Evolutionary conservation across 2,888 invertebrate genomes (phyloP), one percentile per base, ranked within the genome.

Genomic region (Tuberolachnus salignus): DNA sequence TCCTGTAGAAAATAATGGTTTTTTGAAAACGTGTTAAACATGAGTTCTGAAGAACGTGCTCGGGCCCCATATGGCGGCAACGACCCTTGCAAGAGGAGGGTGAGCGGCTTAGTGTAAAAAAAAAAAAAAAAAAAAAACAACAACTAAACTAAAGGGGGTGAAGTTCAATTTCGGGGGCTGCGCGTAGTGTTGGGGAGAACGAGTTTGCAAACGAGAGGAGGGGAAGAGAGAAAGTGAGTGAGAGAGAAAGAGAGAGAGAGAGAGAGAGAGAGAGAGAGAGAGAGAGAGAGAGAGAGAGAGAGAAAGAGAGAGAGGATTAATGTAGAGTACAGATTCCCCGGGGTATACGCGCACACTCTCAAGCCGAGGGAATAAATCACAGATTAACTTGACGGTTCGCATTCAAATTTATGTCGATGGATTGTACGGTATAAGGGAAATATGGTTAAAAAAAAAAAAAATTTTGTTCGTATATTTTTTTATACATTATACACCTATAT

Each of bases 301-400:
- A n/a, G 21, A 19, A 14, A 3, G 49, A 26, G 73, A 51, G 55
- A 49, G 78, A 67, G 78, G 78, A 78, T 78, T 78, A 78, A 78
- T 78, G 78, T 55, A 64, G 55, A 66, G 75, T 57, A 64, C 75
- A 51, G 51, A 78, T 59, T 69, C 78, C 78, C 78, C 49, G 42
- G 78, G 69, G 78, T 44, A 51, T 57, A 69, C 42, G 34, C 59
- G 23, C 57, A 59, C 53, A n/a, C 59, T 59, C 69, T 59, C 75
- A 19, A 34, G 75, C 34, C 57, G 16, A 57, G 78, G 49, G 59
- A 69, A 78, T 78, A 78, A 78, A 78, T 78, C 78, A 78, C 78
- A 78, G 78, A 78, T 78, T 78, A 78, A 78, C 78, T 78, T 78
- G 78, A 78, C 67, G 78, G 78, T 78, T 78, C 78, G 78, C 78